Evolutionary conservation across 2,113 vertebrate species (phyloP).

Genomic region (Clarias magur): DNA sequence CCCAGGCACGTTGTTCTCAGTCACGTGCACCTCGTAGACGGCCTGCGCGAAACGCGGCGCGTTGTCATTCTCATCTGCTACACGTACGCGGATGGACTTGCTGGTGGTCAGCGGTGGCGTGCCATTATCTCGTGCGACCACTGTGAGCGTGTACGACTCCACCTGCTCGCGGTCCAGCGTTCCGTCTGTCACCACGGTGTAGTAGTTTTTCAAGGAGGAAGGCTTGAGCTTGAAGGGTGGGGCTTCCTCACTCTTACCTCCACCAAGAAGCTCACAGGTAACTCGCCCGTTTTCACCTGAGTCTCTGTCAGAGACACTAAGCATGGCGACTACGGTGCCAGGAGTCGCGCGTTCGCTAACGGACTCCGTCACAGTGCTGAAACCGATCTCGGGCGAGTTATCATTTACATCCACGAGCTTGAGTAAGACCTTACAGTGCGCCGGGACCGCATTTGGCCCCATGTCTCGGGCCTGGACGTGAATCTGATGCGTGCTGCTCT

Average conservation of each 20-base stretch:
- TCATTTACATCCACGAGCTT: constrained; percentile 93
- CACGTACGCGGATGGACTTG: constrained; percentile 92
- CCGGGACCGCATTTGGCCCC: constrained; percentile 93
- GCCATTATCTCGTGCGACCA: constrained; percentile 89
- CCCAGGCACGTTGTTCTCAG: constrained; percentile 94
- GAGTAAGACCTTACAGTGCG: constrained; percentile 96
- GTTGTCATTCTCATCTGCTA: constrained; percentile 96
- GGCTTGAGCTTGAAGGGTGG: constrained; percentile 93
- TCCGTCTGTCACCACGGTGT: constrained; percentile 93
- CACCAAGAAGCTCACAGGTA: constrained; percentile 86
- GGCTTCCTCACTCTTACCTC: constrained; percentile 63
- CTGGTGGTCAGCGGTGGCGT: constrained; percentile 85
- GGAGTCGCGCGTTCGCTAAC: constrained; percentile 92
- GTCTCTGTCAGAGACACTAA: constrained; percentile 95
- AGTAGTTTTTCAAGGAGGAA: constrained; percentile 90
- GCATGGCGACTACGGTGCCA: constrained; percentile 93
- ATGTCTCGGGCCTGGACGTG: constrained; percentile 95
- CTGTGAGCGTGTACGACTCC: constrained; percentile 88
- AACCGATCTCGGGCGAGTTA: constrained; percentile 94
- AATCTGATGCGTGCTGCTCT: constrained; percentile 90
- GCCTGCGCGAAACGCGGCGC: constrained; percentile 90
- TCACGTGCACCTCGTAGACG: constrained; percentile 92
- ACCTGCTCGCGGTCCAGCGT: constrained; percentile 87
- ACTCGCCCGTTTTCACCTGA: constrained; percentile 92
- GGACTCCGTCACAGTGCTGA: constrained; percentile 95